These are phyloP conservation scores for Ciconia maguari DNA, from an alignment of 2,113 vertebrate genomes.

Conservation along the genomic window DNA sequence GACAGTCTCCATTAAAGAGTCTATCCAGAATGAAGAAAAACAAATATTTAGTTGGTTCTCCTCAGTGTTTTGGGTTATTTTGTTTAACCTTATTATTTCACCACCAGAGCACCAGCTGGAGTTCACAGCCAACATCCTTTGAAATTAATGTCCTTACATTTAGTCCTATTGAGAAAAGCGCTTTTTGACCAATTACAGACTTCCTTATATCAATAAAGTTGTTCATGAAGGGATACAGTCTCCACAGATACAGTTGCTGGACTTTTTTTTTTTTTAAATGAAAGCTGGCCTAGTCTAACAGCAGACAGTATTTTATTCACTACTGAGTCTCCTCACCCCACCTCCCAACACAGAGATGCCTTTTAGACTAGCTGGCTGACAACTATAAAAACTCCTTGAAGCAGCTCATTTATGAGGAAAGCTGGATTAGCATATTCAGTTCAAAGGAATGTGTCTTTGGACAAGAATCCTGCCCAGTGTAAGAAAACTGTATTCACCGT, in stretches of 20 bases:
- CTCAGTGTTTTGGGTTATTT: slow-evolving; percentile 1
- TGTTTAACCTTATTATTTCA: slow-evolving; percentile 2
- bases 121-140: background rate
- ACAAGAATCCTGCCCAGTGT: background rate
- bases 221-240: background rate
- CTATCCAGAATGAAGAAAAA: slow-evolving; percentile 46
- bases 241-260: background rate
- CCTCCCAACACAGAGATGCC: slow-evolving; percentile 20
- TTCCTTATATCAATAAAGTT: background rate
- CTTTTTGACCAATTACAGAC: background rate
- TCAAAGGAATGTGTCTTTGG: slow-evolving; percentile 17
- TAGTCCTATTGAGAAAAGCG: background rate
- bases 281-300: background rate
- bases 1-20: slow-evolving; percentile 42
- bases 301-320: slow-evolving; percentile 37
- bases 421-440: background rate
- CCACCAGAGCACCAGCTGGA: background rate
- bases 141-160: background rate
- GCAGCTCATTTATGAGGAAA: background rate
- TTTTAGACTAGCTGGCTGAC: slow-evolving; percentile 20
- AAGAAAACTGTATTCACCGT: background rate
- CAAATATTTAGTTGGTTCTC: slow-evolving; percentile 25
- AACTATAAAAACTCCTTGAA: slow-evolving; percentile 1
- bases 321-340: background rate
- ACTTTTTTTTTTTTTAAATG: background rate